Base-by-base conservation (phyloP, 2,888 invertebrate species). In the Drosophila planitibia region DNA sequence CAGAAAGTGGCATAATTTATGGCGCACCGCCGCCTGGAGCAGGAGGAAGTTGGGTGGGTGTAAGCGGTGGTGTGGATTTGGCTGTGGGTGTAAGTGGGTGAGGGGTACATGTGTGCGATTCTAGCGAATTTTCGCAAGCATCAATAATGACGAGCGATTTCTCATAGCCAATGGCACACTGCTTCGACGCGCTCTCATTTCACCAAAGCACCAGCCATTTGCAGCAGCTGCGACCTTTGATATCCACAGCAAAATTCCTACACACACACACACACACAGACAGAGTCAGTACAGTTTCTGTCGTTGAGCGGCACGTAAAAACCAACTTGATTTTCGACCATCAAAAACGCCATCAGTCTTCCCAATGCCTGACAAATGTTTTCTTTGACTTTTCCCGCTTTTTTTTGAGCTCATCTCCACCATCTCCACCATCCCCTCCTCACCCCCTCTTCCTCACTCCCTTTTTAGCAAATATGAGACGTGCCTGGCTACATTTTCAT, bases 111-210 rank as follows among this genome's bases (percentile, higher is more conserved):
- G 76, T 81, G 85, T 81, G 79, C 68, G 70, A 68, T 66, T 81
- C 78, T 78, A 79, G 79, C 73, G 82, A 81, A 79, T 86, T 90
- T 86, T 87, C 89, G 74, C 86, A 87, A 83, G 84, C 85, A 80
- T 86, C 88, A 90, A 89, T 89, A 90, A 89, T 89, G 90, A 89
- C 89, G 85, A 89, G 85, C 85, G 90, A 89, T 89, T 89, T 89
- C 88, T 89, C 88, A 89, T 85, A 79, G 81, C 81, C 75, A 69
- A 64, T 63, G 64, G 44, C 58, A 30, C 70, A 69, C 53, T 63
- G 47, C 68, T 51, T 54, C 44, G 76, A 64, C 54, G 51, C 52
- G 54, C 44, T 63, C 85, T 83, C 86, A 88, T 86, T 89, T 88
- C 61, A 79, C 37, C 79, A 81, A 88, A 90, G 90, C 87, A 87